Evolutionary conservation across 1,140 invertebrate genomes (phyloP).

Genomic region (Laupala kohalensis): DNA sequence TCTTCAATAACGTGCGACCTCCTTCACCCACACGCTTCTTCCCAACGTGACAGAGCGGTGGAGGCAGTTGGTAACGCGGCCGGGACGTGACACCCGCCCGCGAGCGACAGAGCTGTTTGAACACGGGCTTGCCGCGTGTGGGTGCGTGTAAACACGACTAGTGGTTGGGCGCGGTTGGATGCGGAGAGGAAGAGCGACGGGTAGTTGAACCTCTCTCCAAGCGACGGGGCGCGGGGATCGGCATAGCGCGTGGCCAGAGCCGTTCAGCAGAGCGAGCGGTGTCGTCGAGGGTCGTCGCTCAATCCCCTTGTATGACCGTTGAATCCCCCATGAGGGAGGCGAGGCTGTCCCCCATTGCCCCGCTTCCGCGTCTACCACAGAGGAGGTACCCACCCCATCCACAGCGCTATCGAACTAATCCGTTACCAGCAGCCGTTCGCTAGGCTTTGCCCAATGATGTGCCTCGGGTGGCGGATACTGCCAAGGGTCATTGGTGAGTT

Average conservation of each 20-base stretch:
- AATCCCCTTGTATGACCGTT: not conserved
- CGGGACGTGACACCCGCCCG: too few relatives aligned
- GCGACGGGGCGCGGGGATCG: too few relatives aligned
- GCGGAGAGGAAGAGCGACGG: too few relatives aligned
- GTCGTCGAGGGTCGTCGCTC: not conserved
- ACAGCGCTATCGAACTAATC: not conserved
- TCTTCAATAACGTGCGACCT: too few relatives aligned
- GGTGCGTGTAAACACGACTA: not conserved
- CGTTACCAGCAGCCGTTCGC: not conserved
- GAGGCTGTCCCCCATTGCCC: too few relatives aligned
- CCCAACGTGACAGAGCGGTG: too few relatives aligned
- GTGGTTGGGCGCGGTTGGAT: too few relatives aligned
- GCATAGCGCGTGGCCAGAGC: not conserved
- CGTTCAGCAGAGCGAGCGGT: not conserved
- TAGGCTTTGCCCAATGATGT: too few relatives aligned
- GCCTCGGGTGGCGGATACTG: not conserved
- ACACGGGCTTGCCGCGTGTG: not conserved
- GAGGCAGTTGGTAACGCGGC: too few relatives aligned
- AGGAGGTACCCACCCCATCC: not conserved
- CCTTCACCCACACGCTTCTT: too few relatives aligned
- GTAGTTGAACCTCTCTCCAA: too few relatives aligned
- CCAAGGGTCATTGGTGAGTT: not conserved
- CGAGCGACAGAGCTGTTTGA: not conserved
- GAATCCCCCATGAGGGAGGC: not conserved
- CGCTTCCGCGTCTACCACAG: too few relatives aligned